A percentile compares a stretch with the other conserved stretches of the same genome.
Conservation (phyloP, 2,113 vertebrate genomes). For the Apodemus speciosus region DNA sequence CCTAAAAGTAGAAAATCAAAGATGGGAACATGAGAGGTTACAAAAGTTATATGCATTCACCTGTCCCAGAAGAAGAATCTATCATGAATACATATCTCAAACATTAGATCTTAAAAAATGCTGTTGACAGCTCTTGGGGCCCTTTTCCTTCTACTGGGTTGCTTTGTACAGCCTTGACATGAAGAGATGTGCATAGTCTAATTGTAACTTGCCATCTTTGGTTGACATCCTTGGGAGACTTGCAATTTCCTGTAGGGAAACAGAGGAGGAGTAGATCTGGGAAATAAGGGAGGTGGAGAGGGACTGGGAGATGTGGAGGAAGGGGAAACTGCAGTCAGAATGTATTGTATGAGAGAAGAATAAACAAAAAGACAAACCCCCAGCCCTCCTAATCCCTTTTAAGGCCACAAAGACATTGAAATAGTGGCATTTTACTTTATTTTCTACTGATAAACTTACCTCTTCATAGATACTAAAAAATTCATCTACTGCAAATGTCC, state of each 20-base stretch:
- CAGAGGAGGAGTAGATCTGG: background rate
- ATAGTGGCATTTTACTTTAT: constrained; percentile 47
- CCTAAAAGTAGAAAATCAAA: background rate
- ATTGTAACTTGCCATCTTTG: background rate
- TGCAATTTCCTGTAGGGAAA: background rate
- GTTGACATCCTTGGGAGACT: background rate
- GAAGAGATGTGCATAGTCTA: background rate
- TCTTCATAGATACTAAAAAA: constrained; percentile 46
- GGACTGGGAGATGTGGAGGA: background rate
- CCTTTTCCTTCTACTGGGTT: background rate
- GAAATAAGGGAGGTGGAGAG: too few relatives aligned
- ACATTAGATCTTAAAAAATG: constrained; percentile 26
- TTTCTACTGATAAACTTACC: constrained; percentile 50
- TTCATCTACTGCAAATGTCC: constrained; percentile 18
- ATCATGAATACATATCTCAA: constrained; percentile 18
- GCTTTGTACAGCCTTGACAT: background rate
- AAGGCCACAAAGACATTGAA: constrained; percentile 40
- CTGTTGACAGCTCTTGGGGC: background rate
- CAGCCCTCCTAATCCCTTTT: background rate
- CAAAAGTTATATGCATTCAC: background rate
- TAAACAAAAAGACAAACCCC: background rate
- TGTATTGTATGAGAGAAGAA: background rate
- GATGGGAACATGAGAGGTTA: constrained; percentile 33
- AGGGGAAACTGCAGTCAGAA: background rate
- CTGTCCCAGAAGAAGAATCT: constrained; percentile 7